Base-by-base conservation (phyloP, 1,140 invertebrate species). In the Pristionchus pacificus region DNA sequence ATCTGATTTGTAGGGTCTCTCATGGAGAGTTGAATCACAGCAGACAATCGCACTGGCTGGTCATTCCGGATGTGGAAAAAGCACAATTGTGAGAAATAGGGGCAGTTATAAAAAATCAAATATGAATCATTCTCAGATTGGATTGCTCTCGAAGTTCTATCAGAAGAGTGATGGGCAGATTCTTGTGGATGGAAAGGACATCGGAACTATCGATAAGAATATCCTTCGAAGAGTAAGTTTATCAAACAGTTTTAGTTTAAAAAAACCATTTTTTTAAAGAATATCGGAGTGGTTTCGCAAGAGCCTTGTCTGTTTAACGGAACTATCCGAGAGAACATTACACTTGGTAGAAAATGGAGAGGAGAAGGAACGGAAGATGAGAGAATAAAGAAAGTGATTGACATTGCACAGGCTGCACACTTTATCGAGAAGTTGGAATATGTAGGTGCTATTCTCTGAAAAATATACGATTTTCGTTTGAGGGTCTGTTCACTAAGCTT, bases 31-130 rank as follows among this genome's bases (percentile, higher is more conserved):
- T 24, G 89, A 91, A 1, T 87, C 92, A 0, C 94, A 94, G 24
- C 91, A 93, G 80, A 95, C 92, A 2, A 86, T 94, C 31, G 95
- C 95, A 24, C 86, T 98, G 80, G 94, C 93, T 78, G 88, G 89
- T 72, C 71, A 74, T 62, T 83, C 80, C 68, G 85, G 85, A 25
- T 84, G 86, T 80, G 86, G 86, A 24, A 87, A 87, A 69, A 85
- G 83, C 33, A 87, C 86, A 27, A 80, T 81, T 30, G 82, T 86
- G 24, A 83, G 85, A 69, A 77, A 87, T 2, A 33, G 87, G 19
- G 6, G 38, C 38, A 49, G 19, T 6, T 49, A n/a, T n/a, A n/a
- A 10, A 19, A 10, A 49, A 10, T 49, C n/a, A n/a, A 19, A 10
- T 49, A 6, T 10, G 38, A 10, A 19, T 19, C 19, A 49, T 10